phyloP scores from a whole-genome alignment of 2,888 invertebrate species.

The Leptopilina myrica region DNA sequence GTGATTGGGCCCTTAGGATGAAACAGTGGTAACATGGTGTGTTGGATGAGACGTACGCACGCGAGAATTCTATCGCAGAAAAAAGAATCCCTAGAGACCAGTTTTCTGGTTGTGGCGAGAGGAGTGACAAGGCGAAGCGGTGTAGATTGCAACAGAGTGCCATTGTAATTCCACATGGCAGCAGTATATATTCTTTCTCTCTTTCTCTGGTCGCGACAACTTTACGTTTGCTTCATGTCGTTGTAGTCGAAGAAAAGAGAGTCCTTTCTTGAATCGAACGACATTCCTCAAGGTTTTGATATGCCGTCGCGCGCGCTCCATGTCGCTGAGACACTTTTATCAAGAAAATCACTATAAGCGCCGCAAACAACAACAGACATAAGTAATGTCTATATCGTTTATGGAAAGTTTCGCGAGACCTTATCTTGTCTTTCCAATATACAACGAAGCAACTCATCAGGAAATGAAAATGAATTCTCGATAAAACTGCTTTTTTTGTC shows the following conservation, averaged over 20 bases:
- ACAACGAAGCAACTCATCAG: neutral
- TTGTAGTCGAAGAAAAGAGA: neutral
- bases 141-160: constrained; percentile 37
- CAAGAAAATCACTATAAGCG: constrained; percentile 39
- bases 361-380: constrained; percentile 4
- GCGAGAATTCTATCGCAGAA: constrained; percentile 36
- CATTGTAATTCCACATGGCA: constrained; percentile 36
- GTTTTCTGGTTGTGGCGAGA: constrained; percentile 37
- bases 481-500: neutral
- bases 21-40: constrained; percentile 20
- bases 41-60: constrained; percentile 22
- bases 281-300: constrained; percentile 37
- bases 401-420: constrained; percentile 5
- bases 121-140: constrained; percentile 39
- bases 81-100: constrained; percentile 40
- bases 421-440: constrained; percentile 16
- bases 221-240: constrained; percentile 37
- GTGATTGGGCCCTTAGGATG: constrained; percentile 35
- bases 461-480: constrained; percentile 9
- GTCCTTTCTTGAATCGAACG: constrained; percentile 35
- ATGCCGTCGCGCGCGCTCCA: constrained; percentile 37
- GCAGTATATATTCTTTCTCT: constrained; percentile 27
- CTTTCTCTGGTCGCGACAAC: constrained; percentile 21
- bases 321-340: constrained; percentile 34
- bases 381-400: constrained; percentile 41